A percentile compares a stretch with the other conserved stretches of the same genome.
Conservation (phyloP, 2,888 invertebrate genomes). For the Maniola hyperantus region DNA sequence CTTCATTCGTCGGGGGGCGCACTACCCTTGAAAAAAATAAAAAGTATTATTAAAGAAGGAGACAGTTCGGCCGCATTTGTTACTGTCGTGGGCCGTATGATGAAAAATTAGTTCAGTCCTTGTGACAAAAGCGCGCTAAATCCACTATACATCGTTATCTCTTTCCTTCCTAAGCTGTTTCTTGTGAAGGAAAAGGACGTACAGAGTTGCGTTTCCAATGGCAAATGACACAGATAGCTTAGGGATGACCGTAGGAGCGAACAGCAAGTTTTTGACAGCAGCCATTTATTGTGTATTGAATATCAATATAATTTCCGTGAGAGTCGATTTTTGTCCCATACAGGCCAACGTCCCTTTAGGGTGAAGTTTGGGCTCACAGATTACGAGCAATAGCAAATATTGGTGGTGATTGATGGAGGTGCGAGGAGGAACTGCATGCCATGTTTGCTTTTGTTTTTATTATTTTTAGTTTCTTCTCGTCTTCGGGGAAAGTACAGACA, state of each 20-base stretch:
- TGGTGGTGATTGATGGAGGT: conserved; percentile 72
- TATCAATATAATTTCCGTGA: conserved; percentile 83
- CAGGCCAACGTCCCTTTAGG: conserved; percentile 66
- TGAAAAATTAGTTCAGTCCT: conserved; percentile 83
- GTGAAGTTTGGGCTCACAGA: conserved; percentile 77
- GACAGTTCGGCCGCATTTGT: conserved; percentile 83
- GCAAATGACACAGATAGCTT: conserved; percentile 82
- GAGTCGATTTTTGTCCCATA: conserved; percentile 80
- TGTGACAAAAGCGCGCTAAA: conserved; percentile 80
- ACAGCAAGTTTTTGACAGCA: conserved; percentile 83
- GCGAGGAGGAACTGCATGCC: conserved; percentile 51
- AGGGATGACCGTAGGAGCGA: conserved; percentile 83
- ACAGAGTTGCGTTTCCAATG: conserved; percentile 74
- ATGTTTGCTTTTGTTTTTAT: conserved; percentile 60
- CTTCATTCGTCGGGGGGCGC: conserved; percentile 75
- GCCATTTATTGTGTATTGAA: conserved; percentile 83
- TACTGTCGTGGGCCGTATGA: conserved; percentile 82
- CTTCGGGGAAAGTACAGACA: conserved; percentile 10
- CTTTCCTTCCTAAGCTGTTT: conserved; percentile 55
- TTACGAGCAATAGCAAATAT: conserved; percentile 80
- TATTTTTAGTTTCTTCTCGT: conserved; percentile 30
- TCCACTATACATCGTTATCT: conserved; percentile 71
- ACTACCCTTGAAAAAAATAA: conserved; percentile 80
- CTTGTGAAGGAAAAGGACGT: conserved; percentile 54
- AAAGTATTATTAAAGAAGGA: conserved; percentile 84